Conservation (phyloP, 2,797 vertebrate species). For the Etheostoma nigrum region DNA sequence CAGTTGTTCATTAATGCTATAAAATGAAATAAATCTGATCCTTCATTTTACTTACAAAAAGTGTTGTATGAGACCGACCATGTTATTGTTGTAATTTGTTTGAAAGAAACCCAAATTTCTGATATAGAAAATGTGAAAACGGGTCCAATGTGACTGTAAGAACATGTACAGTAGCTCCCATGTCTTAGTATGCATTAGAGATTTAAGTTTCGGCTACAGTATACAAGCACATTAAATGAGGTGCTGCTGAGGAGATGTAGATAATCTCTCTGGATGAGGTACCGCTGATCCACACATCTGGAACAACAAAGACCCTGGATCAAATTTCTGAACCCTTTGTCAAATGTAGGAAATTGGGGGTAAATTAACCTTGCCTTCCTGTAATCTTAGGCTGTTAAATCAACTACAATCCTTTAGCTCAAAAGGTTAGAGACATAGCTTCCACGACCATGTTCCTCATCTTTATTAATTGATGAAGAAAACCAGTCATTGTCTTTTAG, state of each 20-base stretch:
- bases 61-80: no score
- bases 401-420: neutral
- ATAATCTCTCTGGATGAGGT: slow-evolving; percentile 43
- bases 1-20: no score
- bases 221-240: neutral
- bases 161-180: neutral
- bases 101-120: no score
- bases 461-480: neutral
- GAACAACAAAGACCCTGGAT: slow-evolving; percentile 38
- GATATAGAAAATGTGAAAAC: no score
- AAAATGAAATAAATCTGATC: no score
- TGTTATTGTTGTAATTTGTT: no score
- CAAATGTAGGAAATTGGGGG: slow-evolving; percentile 1
- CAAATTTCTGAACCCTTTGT: slow-evolving; percentile 18
- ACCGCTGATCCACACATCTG: slow-evolving; percentile 54
- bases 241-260: slow-evolving; percentile 18
- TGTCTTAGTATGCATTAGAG: slow-evolving; percentile 12
- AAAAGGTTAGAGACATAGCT: neutral
- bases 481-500: neutral
- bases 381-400: slow-evolving; percentile 2
- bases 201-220: slow-evolving; percentile 25
- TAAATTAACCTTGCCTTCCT: slow-evolving; percentile 25
- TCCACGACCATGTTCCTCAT: neutral
- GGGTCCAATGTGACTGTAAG: neutral
- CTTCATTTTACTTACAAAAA: no score